Percentiles rank a stretch among this genome's conserved stretches.
Conservation (phyloP, 2,797 vertebrate species). For the Distichodus sexfasciatus region DNA sequence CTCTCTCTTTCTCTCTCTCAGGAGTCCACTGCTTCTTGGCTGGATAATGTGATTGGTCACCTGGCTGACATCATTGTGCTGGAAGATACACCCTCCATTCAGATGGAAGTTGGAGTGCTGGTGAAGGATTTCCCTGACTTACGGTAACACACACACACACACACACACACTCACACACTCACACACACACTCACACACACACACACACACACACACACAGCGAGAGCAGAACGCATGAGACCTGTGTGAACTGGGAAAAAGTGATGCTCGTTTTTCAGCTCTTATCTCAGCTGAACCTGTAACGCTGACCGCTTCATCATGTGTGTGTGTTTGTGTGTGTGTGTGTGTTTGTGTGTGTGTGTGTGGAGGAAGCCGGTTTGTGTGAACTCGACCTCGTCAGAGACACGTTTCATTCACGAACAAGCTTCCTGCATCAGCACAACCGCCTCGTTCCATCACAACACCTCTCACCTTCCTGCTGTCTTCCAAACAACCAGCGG, state of each 20-base stretch:
- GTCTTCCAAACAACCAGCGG: conserved; percentile 43
- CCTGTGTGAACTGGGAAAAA: background rate
- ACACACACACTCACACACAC: background rate
- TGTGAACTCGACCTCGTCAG: conserved; percentile 46
- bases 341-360: no score
- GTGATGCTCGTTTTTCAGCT: background rate
- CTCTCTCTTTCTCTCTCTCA: conserved; percentile 48
- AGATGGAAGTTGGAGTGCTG: conserved; percentile 91
- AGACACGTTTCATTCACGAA: conserved; percentile 47
- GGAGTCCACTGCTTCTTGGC: conserved; percentile 84
- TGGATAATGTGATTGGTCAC: conserved; percentile 83
- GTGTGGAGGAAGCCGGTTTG: no score
- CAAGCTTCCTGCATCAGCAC: conserved; percentile 40
- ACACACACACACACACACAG: conserved; percentile 8
- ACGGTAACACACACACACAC: conserved; percentile 70
- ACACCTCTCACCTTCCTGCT: conserved; percentile 52
- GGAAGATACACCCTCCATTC: conserved; percentile 89
- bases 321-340: no score
- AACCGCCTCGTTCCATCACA: conserved; percentile 43
- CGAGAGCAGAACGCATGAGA: background rate
- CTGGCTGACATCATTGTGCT: conserved; percentile 87
- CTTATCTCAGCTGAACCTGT: conserved; percentile 8
- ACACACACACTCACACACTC: background rate
- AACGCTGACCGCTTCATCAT: conserved; percentile 22
- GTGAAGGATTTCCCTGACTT: conserved; percentile 90